Evolutionary conservation across 2,113 vertebrate species (phyloP), one percentile per base, ranked within the genome.

Genomic region (Nycticorax nycticorax): DNA sequence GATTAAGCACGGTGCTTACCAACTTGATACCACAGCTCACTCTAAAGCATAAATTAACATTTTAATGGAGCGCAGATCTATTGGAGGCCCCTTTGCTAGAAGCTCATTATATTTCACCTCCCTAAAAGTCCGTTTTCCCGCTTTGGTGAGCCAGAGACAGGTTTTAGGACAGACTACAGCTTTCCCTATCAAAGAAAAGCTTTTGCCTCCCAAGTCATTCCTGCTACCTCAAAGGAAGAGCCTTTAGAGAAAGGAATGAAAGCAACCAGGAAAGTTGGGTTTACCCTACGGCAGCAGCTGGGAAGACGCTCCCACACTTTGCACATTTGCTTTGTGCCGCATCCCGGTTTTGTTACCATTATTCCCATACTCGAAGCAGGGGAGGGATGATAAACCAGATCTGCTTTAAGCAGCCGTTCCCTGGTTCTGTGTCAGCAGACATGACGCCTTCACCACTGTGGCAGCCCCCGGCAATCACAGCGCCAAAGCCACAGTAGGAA

Each of bases 11-110:
- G 12, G 21, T 14, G 62, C 88, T 96, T 89, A 95, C 96, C 84
- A 80, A 93, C 85, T 88, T 9, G 88, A 92, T 93, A 91, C 59
- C 48, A 12, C 0, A 21, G 43, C 41, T 90, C 85, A 12, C 67
- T 93, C 85, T 86, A 86, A 95, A 91, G 96, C 95, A 96, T 96
- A 95, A 95, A 97, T 97, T 97, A 93, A 78, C 96, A 97, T 97
- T 71, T 92, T 96, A 97, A 97, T 94, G 52, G 52, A 0, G 76
- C 88, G 81, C 23, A 1, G 24, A 45, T 83, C 91, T 89, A 79
- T 76, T 23, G 79, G 92, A 94, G 91, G 96, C 96, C 92, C 81
- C 69, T 92, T 73, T n/a, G 3, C 66, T 3, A 73, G 37, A 13
- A 89, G 93, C 91, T 96, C 94, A 91, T 96, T 96, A 67, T 33